Percentiles rank a stretch among this genome's conserved stretches.
These are phyloP conservation scores for Synodontis membranacea DNA, from an alignment of 2,113 vertebrate genomes.

Conservation along the genomic window DNA sequence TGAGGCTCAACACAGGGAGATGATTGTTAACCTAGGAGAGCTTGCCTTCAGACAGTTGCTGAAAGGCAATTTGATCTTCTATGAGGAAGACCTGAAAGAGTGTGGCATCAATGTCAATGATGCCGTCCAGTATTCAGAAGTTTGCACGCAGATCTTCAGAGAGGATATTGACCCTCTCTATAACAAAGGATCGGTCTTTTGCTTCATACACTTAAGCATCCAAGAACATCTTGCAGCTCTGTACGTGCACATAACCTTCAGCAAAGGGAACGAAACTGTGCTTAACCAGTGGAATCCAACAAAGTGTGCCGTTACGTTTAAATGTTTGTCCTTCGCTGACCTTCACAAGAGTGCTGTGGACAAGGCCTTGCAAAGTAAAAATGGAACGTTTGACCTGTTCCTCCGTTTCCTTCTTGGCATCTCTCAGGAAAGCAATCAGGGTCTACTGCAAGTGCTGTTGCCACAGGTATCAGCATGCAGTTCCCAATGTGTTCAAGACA, in stretches of 20 bases:
- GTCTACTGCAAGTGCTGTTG: constrained; percentile 4
- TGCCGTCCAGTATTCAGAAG: constrained; percentile 18
- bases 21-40: constrained; percentile 38
- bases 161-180: constrained; percentile 4
- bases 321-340: constrained; percentile 6
- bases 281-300: constrained; percentile 23
- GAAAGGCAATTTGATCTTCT: constrained; percentile 45
- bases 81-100: constrained; percentile 36
- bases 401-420: constrained; percentile 51
- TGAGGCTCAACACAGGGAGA: not conserved
- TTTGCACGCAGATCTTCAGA: constrained; percentile 37
- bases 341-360: constrained; percentile 42
- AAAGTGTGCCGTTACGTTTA: not conserved
- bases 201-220: constrained; percentile 42
- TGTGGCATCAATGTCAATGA: constrained; percentile 35
- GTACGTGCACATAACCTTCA: constrained; percentile 35
- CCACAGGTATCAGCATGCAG: not conserved
- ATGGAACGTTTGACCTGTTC: constrained; percentile 46
- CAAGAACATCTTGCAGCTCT: constrained; percentile 43
- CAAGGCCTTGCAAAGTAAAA: constrained; percentile 9
- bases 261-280: constrained; percentile 4
- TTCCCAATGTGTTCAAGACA: not conserved
- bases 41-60: constrained; percentile 41
- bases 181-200: constrained; percentile 24
- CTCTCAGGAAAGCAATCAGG: constrained; percentile 36